Evolutionary conservation across 2,888 invertebrate species (phyloP).

Genomic region (Epinotia nisella): DNA sequence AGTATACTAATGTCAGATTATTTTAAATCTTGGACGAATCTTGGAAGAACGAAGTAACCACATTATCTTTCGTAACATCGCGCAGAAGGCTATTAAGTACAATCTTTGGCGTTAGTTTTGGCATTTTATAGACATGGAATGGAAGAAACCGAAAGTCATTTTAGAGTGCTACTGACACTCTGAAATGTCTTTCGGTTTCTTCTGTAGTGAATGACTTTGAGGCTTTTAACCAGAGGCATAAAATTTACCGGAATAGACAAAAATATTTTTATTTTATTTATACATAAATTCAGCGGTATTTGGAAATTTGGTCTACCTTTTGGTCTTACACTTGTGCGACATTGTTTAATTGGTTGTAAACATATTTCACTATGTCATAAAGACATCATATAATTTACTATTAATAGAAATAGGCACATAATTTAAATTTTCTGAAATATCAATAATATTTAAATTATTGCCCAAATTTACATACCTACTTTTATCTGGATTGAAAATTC

Average conservation of each 20-base stretch:
- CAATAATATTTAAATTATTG: background rate
- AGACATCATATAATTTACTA: background rate
- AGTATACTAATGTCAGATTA: background rate
- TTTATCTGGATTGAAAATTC: background rate
- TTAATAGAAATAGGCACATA: constrained; percentile 4
- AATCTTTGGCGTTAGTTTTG: background rate
- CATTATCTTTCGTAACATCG: background rate
- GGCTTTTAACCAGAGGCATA: constrained; percentile 28
- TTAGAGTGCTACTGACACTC: background rate
- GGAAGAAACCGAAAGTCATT: too few relatives aligned
- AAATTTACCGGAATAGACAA: constrained; percentile 54
- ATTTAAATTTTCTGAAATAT: background rate
- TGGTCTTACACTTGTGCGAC: constrained; percentile 72
- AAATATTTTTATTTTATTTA: constrained; percentile 56
- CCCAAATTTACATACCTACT: background rate
- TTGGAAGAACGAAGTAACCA: background rate
- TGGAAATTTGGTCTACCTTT: constrained; percentile 65
- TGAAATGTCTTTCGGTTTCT: too few relatives aligned
- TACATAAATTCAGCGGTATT: constrained; percentile 54
- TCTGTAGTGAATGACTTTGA: background rate
- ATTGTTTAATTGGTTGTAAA: constrained; percentile 52
- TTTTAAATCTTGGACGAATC: background rate
- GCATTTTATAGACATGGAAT: background rate
- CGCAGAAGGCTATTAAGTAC: background rate
- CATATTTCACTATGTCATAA: constrained; percentile 37